A percentile compares a stretch with the other conserved stretches of the same genome.
These are phyloP conservation scores for Gryllus bimaculatus DNA, from an alignment of 1,140 invertebrate genomes.

Conservation along the genomic window DNA sequence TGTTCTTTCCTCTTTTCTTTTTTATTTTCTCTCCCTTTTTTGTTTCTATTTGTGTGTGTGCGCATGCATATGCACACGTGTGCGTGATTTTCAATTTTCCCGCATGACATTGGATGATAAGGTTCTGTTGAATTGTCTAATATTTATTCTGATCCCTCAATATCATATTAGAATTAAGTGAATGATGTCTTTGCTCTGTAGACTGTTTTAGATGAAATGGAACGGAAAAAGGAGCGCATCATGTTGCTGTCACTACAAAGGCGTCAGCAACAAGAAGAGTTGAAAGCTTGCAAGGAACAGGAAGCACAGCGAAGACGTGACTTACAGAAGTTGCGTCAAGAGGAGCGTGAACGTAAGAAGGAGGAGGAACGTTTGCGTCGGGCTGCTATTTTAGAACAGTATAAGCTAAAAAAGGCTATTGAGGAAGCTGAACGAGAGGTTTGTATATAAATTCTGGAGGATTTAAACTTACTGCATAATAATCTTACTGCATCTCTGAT, in stretches of 20 bases:
- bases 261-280: conserved; percentile 80
- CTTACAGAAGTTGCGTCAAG: conserved; percentile 71
- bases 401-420: conserved; percentile 88
- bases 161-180: not conserved
- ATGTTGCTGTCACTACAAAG: conserved; percentile 77
- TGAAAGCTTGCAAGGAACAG: conserved; percentile 70
- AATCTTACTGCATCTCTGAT: not conserved
- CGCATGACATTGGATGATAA: no score
- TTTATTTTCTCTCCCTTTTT: no score
- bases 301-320: conserved; percentile 69
- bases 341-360: conserved; percentile 75
- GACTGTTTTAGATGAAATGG: conserved; percentile 70
- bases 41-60: no score
- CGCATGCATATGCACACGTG: no score
- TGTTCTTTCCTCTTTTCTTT: no score
- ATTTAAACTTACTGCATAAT: not conserved
- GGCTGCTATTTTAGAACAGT: conserved; percentile 83
- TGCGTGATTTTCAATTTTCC: no score
- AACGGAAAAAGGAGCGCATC: conserved; percentile 79
- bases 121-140: no score
- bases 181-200: not conserved
- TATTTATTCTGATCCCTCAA: no score
- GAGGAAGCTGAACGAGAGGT: conserved; percentile 87
- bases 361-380: conserved; percentile 81
- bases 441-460: conserved; percentile 17